Base-by-base conservation (phyloP, 2,113 vertebrate species). In the Lophura nycthemera region DNA sequence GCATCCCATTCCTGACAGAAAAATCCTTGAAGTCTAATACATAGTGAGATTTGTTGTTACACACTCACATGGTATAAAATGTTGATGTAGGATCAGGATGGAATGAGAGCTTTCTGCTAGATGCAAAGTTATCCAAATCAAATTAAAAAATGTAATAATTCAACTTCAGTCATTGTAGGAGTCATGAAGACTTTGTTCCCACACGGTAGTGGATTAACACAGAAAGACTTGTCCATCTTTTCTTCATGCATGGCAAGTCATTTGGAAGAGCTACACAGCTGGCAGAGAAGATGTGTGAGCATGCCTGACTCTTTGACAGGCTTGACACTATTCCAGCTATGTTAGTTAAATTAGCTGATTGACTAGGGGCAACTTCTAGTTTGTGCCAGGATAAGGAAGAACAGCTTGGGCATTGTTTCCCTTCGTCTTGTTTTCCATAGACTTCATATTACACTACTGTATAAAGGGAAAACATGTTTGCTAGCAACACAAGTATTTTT, bases 101-200 rank as follows among this genome's bases (percentile, higher is more conserved):
- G 92, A 86, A 81, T 57, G 34, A 87, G 81, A 87, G 75, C 65
- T 86, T 94, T 92, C 84, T 72, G 38, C 83, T 94, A 72, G 52
- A 71, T 52, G 71, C 38, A 86, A 70, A 92, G 47, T 78, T 71
- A 89, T 94, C 96, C 52, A 74, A 89, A 76, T 86, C 13, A 94
- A 87, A 96, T 91, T 89, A 90, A 88, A 75, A 52, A 89, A 86
- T 16, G 70, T 22, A 34, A 43, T 91, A 85, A 95, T 81, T 97
- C 92, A 83, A 13, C 82, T 74, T 63, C 86, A 87, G 83, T 78
- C 81, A 72, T 29, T 93, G 90, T 67, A 70, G 61, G 95, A 97
- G 96, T 97, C 85, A 83, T 83, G 79, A 88, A 95, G 96, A 91
- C 96, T 93, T 73, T 95, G 95, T 96, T 95, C 96, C 90, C 85